These are phyloP conservation scores for Hyalella azteca DNA, from an alignment of 2,888 invertebrate species.

Conservation along the genomic window DNA sequence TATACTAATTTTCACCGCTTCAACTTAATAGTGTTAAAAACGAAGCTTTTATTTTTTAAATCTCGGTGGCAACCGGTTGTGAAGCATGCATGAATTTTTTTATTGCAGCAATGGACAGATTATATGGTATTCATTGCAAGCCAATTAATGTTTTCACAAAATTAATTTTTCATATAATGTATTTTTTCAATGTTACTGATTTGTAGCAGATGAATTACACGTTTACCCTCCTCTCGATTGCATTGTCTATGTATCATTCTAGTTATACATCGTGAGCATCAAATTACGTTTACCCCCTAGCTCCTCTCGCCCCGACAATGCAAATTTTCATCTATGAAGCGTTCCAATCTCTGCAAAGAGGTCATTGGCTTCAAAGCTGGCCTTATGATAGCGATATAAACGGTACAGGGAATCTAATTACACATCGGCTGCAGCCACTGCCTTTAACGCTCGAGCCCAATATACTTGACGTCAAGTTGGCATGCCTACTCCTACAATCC, in stretches of 20 bases:
- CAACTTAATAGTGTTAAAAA: no score
- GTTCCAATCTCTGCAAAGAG: conserved; percentile 2
- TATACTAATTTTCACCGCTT: no score
- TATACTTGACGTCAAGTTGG: no score
- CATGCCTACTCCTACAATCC: no score
- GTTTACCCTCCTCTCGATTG: background rate
- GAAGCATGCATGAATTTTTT: no score
- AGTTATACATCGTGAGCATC: background rate
- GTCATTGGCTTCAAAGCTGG: background rate
- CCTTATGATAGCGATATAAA: conserved; percentile 2
- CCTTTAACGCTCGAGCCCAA: no score
- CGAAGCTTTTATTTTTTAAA: no score
- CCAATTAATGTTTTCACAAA: background rate
- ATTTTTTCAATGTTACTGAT: background rate
- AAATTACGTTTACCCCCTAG: conserved; percentile 2
- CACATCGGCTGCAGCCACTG: background rate
- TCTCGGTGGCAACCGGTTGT: no score
- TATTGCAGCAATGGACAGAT: no score
- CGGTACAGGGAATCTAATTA: conserved; percentile 5
- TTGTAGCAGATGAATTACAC: background rate
- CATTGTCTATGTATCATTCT: background rate
- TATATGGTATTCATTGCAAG: no score
- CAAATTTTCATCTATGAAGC: conserved; percentile 19
- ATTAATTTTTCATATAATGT: background rate
- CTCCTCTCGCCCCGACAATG: background rate